Base-by-base conservation (phyloP, 1,140 invertebrate species). In the Atta colombica region DNA sequence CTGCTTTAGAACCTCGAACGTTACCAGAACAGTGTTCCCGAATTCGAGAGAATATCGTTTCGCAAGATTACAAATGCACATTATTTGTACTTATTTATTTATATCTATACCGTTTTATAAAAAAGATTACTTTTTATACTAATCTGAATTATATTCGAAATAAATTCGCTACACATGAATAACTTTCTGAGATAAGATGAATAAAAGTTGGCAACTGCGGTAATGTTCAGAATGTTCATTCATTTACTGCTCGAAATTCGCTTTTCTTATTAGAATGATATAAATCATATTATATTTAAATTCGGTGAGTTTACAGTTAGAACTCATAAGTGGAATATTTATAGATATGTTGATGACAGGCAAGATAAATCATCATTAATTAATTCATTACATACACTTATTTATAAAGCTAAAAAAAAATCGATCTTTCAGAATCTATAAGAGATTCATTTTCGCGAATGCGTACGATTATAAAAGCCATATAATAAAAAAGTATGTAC, bases 81-180 rank as follows among this genome's bases (percentile, higher is more conserved):
- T 55, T 75, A 75, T 75, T 75, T 75, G 45, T 75, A 21, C 3
- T 21, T 75, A 28, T 31, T 58, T 28, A 58, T 71, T 39, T 81
- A 58, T n/a, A 18, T 4, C 1, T 7, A 4, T 35, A n/a, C n/a
- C 28, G 7, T 58, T 72, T 31, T 10, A 1, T 10, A 1, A 51
- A 18, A 66, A 45, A 12, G 21, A 31, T 31, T 14, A 14, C 3
- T n/a, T 12, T 69, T 51, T 69, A 18, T 21, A 68, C 45, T n/a
- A 28, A 60, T 10, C 51, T 58, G 18, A 81, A 45, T 49, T 18
- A 58, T 28, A 35, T 71, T 12, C 31, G 35, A 78, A 66, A 66
- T 66, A 66, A 78, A 65, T 78, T 66, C 2, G 8, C 51, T 25
- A 25, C 25, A 78, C 39, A 16, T 39, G 12, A 31, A 78, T 45